These are phyloP conservation scores for Mayetiola destructor DNA, from an alignment of 2,888 invertebrate species.

Conservation along the genomic window DNA sequence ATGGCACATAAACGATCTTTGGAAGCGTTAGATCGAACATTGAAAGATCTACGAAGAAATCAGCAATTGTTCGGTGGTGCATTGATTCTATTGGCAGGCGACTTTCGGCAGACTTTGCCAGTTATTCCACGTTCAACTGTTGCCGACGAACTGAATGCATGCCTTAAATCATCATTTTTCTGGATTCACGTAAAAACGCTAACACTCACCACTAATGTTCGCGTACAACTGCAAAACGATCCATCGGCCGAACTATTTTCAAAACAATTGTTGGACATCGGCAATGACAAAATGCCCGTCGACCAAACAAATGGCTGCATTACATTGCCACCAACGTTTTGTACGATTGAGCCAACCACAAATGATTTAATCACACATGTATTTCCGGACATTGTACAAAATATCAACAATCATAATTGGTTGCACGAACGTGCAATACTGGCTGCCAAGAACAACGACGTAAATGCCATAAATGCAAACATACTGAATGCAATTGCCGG, in stretches of 20 bases:
- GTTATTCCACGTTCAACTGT: not conserved
- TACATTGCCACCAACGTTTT: not conserved
- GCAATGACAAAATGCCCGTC: not conserved
- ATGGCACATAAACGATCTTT: conserved; percentile 24
- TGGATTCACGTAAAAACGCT: not conserved
- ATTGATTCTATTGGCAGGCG: not conserved
- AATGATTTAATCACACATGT: not conserved
- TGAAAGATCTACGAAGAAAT: conserved; percentile 20
- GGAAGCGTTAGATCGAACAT: conserved; percentile 23
- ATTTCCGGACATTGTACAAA: not conserved
- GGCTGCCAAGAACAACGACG: conserved; percentile 26
- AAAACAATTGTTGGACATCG: not conserved
- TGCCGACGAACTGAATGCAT: conserved; percentile 7
- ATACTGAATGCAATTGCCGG: conserved; percentile 20
- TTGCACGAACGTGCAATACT: conserved; percentile 24
- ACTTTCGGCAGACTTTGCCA: not conserved
- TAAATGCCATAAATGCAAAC: conserved; percentile 20
- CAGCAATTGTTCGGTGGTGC: not conserved
- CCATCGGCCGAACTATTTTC: not conserved
- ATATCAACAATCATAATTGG: not conserved
- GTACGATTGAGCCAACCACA: not conserved
- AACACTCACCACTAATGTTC: not conserved
- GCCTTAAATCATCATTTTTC: not conserved
- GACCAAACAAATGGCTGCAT: not conserved
- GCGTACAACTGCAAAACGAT: not conserved